Conservation (phyloP, 92 coral and sea anemone genomes). For the Bergia puertoricense region DNA sequence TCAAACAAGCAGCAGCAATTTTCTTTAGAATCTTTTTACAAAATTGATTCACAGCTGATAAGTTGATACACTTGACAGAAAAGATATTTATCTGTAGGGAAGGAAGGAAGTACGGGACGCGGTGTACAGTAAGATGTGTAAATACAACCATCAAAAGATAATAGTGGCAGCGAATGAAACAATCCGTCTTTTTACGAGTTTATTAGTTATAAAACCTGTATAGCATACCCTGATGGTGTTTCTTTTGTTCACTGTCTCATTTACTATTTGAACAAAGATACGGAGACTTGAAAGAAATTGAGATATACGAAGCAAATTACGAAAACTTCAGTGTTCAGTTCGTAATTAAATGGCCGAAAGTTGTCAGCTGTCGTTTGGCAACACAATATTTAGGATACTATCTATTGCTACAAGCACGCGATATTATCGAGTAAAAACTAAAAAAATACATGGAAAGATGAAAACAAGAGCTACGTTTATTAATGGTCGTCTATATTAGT, state of each 20-base stretch:
- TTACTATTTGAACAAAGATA: neutral
- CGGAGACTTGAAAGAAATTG: neutral
- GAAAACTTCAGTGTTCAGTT: neutral
- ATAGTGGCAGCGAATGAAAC: neutral
- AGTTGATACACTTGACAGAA: slow-evolving; percentile 4
- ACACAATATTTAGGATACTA: neutral
- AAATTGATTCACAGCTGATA: neutral
- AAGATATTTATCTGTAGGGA: neutral
- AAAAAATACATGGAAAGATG: neutral
- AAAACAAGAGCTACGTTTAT: too few species aligned
- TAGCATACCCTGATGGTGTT: neutral
- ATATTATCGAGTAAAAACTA: neutral
- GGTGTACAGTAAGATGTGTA: neutral
- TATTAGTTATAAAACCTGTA: neutral
- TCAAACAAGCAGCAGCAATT: neutral
- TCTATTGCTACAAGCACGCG: neutral
- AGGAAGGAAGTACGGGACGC: neutral
- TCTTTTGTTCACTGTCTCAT: neutral
- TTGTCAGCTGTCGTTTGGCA: neutral
- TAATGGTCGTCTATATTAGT: too few species aligned
- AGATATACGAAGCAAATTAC: neutral
- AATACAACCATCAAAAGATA: neutral
- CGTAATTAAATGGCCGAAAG: neutral
- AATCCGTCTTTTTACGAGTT: neutral
- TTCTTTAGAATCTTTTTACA: neutral